Conservation (phyloP, 2,888 invertebrate species). For the Deroplatys truncata region DNA sequence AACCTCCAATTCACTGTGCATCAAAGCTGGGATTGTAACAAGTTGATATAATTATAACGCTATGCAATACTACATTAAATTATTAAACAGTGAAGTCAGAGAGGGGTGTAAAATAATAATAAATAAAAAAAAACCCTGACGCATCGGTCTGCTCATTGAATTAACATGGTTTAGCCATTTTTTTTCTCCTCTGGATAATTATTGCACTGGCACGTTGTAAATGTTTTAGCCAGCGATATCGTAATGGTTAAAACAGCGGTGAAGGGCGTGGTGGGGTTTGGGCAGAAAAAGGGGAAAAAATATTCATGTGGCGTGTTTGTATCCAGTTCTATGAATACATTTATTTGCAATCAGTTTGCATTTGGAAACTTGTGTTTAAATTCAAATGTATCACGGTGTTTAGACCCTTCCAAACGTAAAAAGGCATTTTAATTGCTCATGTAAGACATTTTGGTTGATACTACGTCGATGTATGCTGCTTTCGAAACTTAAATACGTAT, state of each 20-base stretch:
- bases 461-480: too few relatives aligned
- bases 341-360: too few relatives aligned
- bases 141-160: neutral
- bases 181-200: neutral
- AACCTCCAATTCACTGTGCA: neutral
- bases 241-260: neutral
- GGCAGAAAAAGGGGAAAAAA: neutral
- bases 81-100: neutral
- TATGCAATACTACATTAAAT: neutral
- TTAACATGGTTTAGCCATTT: neutral
- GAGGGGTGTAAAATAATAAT: neutral
- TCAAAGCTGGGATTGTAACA: neutral
- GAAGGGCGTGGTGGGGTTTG: too few relatives aligned
- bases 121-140: neutral
- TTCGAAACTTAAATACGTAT: too few relatives aligned
- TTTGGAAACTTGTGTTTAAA: too few relatives aligned
- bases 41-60: neutral
- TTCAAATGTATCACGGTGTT: too few relatives aligned
- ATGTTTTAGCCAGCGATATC: neutral
- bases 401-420: too few relatives aligned
- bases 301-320: too few relatives aligned
- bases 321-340: too few relatives aligned
- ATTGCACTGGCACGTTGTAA: neutral
- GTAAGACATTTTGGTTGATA: too few relatives aligned
- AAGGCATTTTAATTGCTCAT: too few relatives aligned